phyloP scores from a whole-genome alignment of 2,888 invertebrate species.

The Petrolisthes manimaculis region DNA sequence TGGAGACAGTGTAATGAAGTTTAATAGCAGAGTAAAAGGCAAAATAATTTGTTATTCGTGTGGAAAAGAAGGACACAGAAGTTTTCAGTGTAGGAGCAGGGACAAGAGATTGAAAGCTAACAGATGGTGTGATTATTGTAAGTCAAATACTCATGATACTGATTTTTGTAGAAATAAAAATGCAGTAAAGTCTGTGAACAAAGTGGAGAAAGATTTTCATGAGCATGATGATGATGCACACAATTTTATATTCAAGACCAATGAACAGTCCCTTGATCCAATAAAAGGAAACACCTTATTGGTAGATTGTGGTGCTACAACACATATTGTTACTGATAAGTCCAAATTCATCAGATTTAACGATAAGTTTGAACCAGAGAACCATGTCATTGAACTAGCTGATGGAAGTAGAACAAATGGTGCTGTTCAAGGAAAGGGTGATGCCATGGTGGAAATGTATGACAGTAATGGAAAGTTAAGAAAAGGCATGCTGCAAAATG shows the following conservation, averaged over 20 bases:
- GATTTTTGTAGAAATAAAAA: constrained; percentile 26
- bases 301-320: constrained; percentile 33
- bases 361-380: constrained; percentile 17
- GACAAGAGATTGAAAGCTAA: neutral
- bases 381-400: constrained; percentile 24
- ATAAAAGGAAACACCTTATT: neutral
- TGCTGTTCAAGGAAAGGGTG: constrained; percentile 21
- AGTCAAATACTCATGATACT: constrained; percentile 12
- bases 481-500: constrained; percentile 11
- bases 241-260: neutral
- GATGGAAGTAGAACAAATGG: constrained; percentile 19
- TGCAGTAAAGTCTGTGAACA: neutral
- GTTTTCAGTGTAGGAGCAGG: constrained; percentile 12
- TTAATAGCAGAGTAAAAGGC: neutral
- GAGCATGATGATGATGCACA: constrained; percentile 1
- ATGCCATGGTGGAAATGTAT: constrained; percentile 14
- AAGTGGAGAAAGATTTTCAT: neutral
- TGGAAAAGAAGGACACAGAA: constrained; percentile 8
- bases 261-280: neutral
- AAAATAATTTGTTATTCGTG: constrained; percentile 3
- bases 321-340: constrained; percentile 25
- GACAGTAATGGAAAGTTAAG: constrained; percentile 8
- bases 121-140: constrained; percentile 22
- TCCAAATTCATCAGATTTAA: constrained; percentile 25
- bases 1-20: constrained; percentile 17